Conservation (phyloP, 2,888 invertebrate genomes). For the Lasioglossum vierecki region DNA sequence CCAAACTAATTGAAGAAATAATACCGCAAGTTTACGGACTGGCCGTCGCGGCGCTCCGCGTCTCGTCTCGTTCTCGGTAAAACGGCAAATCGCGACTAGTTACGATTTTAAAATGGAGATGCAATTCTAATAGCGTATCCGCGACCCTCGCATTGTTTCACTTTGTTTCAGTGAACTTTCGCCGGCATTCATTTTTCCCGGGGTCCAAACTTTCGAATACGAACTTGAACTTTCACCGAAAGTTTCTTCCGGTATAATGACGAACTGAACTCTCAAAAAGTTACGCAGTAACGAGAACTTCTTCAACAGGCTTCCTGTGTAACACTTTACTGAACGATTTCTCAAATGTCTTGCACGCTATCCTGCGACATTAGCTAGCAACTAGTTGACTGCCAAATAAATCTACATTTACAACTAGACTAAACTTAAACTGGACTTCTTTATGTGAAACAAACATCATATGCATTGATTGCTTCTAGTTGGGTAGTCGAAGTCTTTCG, state of each 20-base stretch:
- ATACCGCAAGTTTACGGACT: constrained; percentile 36
- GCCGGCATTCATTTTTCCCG: constrained; percentile 65
- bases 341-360: constrained; percentile 45
- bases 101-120: constrained; percentile 53
- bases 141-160: constrained; percentile 40
- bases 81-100: constrained; percentile 22
- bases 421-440: background rate
- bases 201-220: constrained; percentile 66
- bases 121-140: constrained; percentile 38
- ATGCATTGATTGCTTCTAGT: too few relatives aligned
- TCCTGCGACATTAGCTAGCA: constrained; percentile 8
- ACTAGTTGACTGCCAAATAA: constrained; percentile 1
- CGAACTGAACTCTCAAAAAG: constrained; percentile 72
- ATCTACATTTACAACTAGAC: background rate
- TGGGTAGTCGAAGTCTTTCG: too few relatives aligned
- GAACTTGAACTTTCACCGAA: constrained; percentile 70
- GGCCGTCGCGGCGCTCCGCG: background rate
- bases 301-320: constrained; percentile 67
- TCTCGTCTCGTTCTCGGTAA: background rate
- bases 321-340: constrained; percentile 66
- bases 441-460: background rate
- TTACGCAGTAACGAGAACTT: constrained; percentile 72
- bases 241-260: constrained; percentile 69
- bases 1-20: constrained; percentile 53
- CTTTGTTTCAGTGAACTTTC: constrained; percentile 65